Evolutionary conservation across 2,113 vertebrate genomes (phyloP).

Genomic region (Gadus macrocephalus): DNA sequence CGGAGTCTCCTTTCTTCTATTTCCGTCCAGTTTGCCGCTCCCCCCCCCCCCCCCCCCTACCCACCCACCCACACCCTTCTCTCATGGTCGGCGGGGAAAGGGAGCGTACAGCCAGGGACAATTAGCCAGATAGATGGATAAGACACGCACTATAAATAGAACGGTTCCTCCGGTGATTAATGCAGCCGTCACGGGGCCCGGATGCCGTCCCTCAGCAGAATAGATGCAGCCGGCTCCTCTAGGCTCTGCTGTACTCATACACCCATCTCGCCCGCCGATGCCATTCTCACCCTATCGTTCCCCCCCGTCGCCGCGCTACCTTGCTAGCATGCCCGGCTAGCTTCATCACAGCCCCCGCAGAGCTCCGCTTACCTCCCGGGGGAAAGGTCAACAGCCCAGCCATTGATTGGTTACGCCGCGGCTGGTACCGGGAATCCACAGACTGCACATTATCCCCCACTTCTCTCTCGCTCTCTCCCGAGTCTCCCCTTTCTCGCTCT

Average conservation of each 20-base stretch:
- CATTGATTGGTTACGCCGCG: slow-evolving; percentile 56
- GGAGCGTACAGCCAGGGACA: slow-evolving; percentile 37
- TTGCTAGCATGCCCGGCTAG: slow-evolving; percentile 46
- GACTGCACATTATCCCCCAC: slow-evolving; percentile 29
- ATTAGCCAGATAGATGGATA: slow-evolving; percentile 57
- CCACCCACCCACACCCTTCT: slow-evolving; percentile 18
- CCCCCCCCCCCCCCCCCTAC: not conserved
- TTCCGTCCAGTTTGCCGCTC: slow-evolving; percentile 1
- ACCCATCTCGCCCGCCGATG: slow-evolving; percentile 13
- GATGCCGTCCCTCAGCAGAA: slow-evolving; percentile 39
- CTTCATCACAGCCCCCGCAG: slow-evolving; percentile 52
- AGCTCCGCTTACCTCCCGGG: slow-evolving; percentile 63
- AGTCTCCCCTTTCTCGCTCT: too few species aligned
- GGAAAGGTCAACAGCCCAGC: slow-evolving; percentile 62
- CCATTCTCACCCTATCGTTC: slow-evolving; percentile 48
- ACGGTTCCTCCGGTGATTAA: slow-evolving; percentile 50
- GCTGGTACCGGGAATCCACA: slow-evolving; percentile 34
- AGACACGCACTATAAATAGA: slow-evolving; percentile 55
- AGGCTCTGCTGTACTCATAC: slow-evolving; percentile 21
- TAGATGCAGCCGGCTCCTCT: slow-evolving; percentile 25
- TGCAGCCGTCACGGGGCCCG: slow-evolving; percentile 39
- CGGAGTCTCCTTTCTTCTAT: slow-evolving; percentile 11
- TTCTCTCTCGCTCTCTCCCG: slow-evolving; percentile 2
- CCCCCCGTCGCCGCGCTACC: slow-evolving; percentile 48
- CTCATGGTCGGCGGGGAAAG: slow-evolving; percentile 11